Base-by-base conservation (phyloP, 1,140 invertebrate genomes). In the Solenopsis fugax region DNA sequence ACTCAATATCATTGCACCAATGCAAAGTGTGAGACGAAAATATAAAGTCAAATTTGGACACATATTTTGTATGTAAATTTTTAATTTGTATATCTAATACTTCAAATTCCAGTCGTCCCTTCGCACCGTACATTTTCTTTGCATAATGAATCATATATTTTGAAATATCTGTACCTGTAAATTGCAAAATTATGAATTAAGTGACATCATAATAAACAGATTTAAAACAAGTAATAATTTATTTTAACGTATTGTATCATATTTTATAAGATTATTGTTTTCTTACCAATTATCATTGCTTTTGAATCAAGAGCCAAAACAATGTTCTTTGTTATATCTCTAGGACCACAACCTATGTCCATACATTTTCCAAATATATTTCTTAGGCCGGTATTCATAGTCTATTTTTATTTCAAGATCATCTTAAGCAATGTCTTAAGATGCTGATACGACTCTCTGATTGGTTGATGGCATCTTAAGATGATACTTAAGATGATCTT, bases 321-420 rank as follows among this genome's bases (percentile, higher is more conserved):
- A 6, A 77, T 41, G 7, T 77, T 1, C 16, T 21, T 77, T 13
- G 58, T 77, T 29, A 48, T 34, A 48, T 77, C 58, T 45, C 75
- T 58, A 1, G 58, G 75, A 9, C 75, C 75, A 34, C 75, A 77
- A 48, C 75, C 58, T 0, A 77, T 13, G 24, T 77, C 75, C 58
- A 77, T 62, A 13, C 75, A 77, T 52, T 62, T 64, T n/a, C 75
- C 75, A 13, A 13, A 64, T 18, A 77, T 50, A n/a, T 10, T 18
- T n/a, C 1, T 52, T 9, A n/a, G n/a, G n/a, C n/a, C n/a, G n/a
- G n/a, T n/a, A n/a, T n/a, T n/a, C n/a, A n/a, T n/a, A n/a, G n/a
- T n/a, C n/a, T n/a, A n/a, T n/a, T n/a, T n/a, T n/a, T n/a, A n/a
- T n/a, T n/a, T n/a, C n/a, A n/a, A n/a, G n/a, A n/a, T n/a, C n/a